Percentiles rank a stretch among this genome's conserved stretches.
phyloP scores from a whole-genome alignment of 2,888 invertebrate species.

The Campoplex nolae region DNA sequence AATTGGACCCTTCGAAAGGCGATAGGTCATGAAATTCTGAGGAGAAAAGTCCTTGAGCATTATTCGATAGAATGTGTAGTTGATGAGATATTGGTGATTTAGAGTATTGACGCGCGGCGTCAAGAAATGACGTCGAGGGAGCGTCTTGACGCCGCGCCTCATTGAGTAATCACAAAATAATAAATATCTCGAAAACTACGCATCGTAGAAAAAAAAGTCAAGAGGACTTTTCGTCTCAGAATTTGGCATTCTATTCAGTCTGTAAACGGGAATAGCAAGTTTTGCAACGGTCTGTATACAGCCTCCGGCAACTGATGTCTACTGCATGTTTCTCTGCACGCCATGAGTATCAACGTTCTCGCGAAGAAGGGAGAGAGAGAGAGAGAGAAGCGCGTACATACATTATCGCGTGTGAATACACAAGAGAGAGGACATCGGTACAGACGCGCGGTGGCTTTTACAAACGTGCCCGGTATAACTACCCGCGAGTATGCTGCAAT shows the following conservation, averaged over 20 bases:
- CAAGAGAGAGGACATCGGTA: conserved; percentile 31
- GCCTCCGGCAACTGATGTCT: conserved; percentile 16
- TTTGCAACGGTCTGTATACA: not conserved
- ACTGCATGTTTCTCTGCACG: conserved; percentile 6
- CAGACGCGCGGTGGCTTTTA: conserved; percentile 40
- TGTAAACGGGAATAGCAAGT: not conserved
- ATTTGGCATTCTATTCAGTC: not conserved
- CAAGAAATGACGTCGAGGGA: not conserved
- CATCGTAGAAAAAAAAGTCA: not conserved
- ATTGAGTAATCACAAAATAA: not conserved
- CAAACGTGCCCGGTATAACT: conserved; percentile 36
- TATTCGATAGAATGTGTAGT: not conserved
- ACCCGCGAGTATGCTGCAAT: conserved; percentile 49
- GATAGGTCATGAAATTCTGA: not conserved
- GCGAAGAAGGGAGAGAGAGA: not conserved
- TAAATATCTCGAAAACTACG: not conserved
- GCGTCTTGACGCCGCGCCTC: not conserved
- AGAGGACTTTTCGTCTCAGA: not conserved
- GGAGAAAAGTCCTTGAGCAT: not conserved
- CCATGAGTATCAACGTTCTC: conserved; percentile 8
- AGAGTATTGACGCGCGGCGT: not conserved
- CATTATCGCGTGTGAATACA: conserved; percentile 61
- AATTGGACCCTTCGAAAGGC: not conserved
- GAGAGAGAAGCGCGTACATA: conserved; percentile 63
- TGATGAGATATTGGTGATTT: not conserved